Evolutionary conservation across 2,113 vertebrate species (phyloP).

Genomic region (Ailurus styani): DNA sequence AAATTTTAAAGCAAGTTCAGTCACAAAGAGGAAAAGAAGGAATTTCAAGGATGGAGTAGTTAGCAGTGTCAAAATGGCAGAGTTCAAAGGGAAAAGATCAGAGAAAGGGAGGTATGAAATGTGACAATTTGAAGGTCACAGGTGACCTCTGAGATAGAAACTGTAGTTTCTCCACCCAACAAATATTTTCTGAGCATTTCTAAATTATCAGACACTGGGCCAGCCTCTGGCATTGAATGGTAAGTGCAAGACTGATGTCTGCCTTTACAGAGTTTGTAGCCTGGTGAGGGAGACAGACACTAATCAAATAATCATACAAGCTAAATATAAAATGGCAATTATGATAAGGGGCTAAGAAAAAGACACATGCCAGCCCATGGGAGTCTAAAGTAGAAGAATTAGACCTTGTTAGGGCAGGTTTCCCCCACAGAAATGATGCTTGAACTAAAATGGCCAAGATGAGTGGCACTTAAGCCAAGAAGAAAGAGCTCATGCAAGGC

Average conservation of each 20-base stretch:
- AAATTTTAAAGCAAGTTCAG: not conserved
- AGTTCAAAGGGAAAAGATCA: not conserved
- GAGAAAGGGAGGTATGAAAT: not conserved
- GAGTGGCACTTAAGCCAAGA: not conserved
- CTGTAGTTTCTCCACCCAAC: not conserved
- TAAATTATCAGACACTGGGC: not conserved
- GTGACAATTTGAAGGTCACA: not conserved
- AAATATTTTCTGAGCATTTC: slow-evolving; percentile 9
- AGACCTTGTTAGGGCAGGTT: not conserved
- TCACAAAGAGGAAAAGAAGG: not conserved
- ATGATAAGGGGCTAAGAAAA: not conserved
- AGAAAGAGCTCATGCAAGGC: not conserved
- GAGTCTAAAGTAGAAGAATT: not conserved
- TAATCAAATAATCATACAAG: not conserved
- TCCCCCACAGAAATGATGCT: not conserved
- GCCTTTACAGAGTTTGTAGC: not conserved
- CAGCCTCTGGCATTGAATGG: not conserved
- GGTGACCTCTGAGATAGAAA: not conserved
- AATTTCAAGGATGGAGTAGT: not conserved
- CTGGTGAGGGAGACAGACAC: not conserved
- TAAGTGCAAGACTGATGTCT: not conserved
- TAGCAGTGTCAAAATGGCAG: not conserved
- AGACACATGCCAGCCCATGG: not conserved
- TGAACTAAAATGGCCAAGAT: not conserved
- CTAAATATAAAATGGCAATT: not conserved